Percentiles rank a stretch among this genome's conserved stretches.
phyloP scores from a whole-genome alignment of 2,888 invertebrate species.

The Lottia scabra region DNA sequence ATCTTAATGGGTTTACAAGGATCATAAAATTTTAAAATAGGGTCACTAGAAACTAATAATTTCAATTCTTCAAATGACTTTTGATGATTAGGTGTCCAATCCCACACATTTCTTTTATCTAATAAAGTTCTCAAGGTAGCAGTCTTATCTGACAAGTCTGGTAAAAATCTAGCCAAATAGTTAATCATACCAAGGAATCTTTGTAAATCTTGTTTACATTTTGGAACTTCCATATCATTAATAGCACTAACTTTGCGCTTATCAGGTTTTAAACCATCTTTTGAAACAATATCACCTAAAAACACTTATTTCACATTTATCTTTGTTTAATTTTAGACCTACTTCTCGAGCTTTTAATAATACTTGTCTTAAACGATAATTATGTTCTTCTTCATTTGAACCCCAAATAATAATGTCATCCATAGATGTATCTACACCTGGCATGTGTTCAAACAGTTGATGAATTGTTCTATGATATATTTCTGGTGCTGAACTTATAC shows the following conservation, averaged over 20 bases:
- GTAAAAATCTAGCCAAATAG: background rate
- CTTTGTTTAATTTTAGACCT: slow-evolving; percentile 12
- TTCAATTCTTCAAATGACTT: slow-evolving; percentile 11
- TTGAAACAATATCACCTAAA: slow-evolving; percentile 14
- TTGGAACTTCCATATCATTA: background rate
- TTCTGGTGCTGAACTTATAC: slow-evolving; percentile 17
- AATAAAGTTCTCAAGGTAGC: background rate
- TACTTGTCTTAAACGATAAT: background rate
- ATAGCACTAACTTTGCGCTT: slow-evolving; percentile 1
- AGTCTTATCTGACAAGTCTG: background rate
- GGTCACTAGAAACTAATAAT: background rate
- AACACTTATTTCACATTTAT: slow-evolving; percentile 19
- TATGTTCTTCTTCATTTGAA: background rate
- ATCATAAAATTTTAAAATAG: slow-evolving; percentile 21
- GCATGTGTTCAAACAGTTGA: slow-evolving; percentile 10
- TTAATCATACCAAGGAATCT: background rate
- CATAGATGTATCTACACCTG: slow-evolving; percentile 5
- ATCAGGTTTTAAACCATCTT: slow-evolving; percentile 12
- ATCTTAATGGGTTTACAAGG: slow-evolving; percentile 15
- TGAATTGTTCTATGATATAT: slow-evolving; percentile 14
- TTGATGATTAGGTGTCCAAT: background rate
- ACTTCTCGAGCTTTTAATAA: slow-evolving; percentile 2
- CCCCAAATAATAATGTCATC: background rate
- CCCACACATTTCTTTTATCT: slow-evolving; percentile 1
- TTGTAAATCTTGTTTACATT: background rate